Evolutionary conservation across 2,113 vertebrate species (phyloP).

Genomic region (Charadrius vociferus): DNA sequence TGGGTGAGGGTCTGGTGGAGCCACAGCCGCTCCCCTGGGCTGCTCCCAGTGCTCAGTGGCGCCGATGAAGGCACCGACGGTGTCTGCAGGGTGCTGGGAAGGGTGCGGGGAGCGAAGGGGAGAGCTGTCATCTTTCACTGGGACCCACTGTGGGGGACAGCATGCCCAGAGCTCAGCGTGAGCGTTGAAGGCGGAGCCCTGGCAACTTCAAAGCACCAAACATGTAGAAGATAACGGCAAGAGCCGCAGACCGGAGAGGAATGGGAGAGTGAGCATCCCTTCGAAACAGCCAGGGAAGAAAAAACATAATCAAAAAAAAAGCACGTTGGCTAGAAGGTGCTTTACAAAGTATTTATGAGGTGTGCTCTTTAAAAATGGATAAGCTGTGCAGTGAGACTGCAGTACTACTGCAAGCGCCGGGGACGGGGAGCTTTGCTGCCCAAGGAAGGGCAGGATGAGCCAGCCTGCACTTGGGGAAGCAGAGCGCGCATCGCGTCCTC

Average conservation of each 20-base stretch:
- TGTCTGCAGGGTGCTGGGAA: background rate
- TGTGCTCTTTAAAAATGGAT: constrained; percentile 59
- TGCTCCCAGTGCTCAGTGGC: fast-evolving
- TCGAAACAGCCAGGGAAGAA: background rate
- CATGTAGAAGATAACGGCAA: background rate
- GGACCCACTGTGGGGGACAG: fast-evolving
- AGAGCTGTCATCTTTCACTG: background rate
- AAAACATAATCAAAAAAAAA: background rate
- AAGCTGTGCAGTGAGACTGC: constrained; percentile 21
- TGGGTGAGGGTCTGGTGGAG: background rate
- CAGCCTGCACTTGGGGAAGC: background rate
- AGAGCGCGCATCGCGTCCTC: fast-evolving
- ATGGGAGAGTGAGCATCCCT: background rate
- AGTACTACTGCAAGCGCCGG: background rate
- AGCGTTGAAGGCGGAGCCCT: background rate
- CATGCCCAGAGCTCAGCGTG: background rate
- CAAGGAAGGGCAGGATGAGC: background rate
- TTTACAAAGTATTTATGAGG: constrained; percentile 66
- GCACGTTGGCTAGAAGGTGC: constrained; percentile 46
- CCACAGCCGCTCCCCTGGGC: fast-evolving
- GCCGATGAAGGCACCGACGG: fast-evolving
- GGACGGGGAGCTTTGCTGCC: background rate
- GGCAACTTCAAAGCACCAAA: background rate
- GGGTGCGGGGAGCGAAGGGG: fast-evolving
- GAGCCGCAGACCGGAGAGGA: background rate